A percentile compares a stretch with the other conserved stretches of the same genome.
Evolutionary conservation across 30 jellyfish, hydroid and myxozoan species (phyloP).

Genomic region (Cassiopea xamachana): DNA sequence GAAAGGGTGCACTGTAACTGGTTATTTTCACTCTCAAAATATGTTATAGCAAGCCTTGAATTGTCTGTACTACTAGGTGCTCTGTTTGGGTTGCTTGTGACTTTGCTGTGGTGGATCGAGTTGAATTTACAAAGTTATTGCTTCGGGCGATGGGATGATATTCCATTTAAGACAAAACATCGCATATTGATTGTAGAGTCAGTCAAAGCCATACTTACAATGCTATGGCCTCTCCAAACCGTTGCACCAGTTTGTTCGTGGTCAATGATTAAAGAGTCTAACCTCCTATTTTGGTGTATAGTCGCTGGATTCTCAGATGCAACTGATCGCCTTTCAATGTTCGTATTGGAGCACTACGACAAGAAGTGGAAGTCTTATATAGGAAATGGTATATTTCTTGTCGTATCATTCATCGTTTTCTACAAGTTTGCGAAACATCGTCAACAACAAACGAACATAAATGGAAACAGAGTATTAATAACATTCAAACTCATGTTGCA

Average conservation of each 20-base stretch:
- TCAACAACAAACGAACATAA: neutral
- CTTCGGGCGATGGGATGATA: neutral
- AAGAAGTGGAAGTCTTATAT: slow-evolving; percentile 1
- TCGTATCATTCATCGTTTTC: neutral
- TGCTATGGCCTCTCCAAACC: slow-evolving; percentile 14
- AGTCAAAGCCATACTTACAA: neutral
- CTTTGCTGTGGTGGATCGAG: slow-evolving; percentile 26
- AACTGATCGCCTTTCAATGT: slow-evolving; percentile 2
- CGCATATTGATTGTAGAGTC: neutral
- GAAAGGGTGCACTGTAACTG: neutral
- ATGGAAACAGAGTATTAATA: neutral
- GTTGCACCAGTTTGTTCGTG: slow-evolving; percentile 1
- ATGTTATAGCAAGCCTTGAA: neutral
- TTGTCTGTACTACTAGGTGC: neutral
- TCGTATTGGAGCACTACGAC: slow-evolving; percentile 1
- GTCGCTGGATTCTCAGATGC: slow-evolving; percentile 17
- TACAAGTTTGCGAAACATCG: slow-evolving; percentile 2
- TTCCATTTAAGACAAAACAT: neutral
- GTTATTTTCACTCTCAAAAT: neutral
- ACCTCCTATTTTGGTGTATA: slow-evolving; percentile 1
- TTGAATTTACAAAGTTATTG: slow-evolving; percentile 7
- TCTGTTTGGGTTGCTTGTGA: slow-evolving; percentile 18
- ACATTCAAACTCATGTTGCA: slow-evolving; percentile 14
- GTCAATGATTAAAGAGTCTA: neutral
- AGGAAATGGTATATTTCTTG: slow-evolving; percentile 11